These are phyloP conservation scores for Enteromius treurensis DNA, from an alignment of 2,797 vertebrate species.

Conservation along the genomic window DNA sequence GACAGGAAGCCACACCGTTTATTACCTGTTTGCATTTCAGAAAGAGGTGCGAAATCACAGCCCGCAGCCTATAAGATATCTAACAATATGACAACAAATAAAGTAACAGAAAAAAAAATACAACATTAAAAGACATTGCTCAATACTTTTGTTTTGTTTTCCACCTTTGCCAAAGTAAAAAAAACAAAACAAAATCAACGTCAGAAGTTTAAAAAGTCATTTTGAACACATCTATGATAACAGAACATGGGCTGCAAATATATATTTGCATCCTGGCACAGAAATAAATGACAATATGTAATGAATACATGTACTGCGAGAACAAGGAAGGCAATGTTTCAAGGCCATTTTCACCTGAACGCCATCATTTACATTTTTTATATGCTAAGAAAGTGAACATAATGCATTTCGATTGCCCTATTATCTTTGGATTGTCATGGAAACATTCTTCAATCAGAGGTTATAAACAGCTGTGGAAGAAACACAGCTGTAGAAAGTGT, in stretches of 20 bases:
- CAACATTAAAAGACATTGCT: not conserved
- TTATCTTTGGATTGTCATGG: conserved; percentile 43
- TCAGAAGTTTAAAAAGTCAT: not conserved
- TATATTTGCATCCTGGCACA: not conserved
- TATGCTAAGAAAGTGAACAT: not conserved
- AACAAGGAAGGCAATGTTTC: not conserved
- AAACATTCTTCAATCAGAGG: conserved; percentile 22
- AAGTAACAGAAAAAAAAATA: not conserved
- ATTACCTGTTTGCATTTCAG: not conserved
- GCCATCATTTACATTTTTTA: not conserved
- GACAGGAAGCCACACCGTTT: not conserved
- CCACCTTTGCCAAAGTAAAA: not conserved
- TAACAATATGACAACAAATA: not conserved
- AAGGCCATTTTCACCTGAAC: not conserved
- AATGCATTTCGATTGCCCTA: not conserved
- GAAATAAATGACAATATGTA: not conserved
- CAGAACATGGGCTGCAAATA: not conserved
- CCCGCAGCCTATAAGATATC: not conserved
- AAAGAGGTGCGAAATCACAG: not conserved
- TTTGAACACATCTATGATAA: not conserved
- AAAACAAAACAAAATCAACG: not conserved
- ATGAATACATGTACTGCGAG: not conserved
- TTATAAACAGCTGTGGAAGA: conserved; percentile 13
- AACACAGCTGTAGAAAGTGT: conserved; percentile 21
- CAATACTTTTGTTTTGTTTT: not conserved